These are phyloP conservation scores for Alsophila aescularia DNA, from an alignment of 2,888 invertebrate species.

Conservation along the genomic window DNA sequence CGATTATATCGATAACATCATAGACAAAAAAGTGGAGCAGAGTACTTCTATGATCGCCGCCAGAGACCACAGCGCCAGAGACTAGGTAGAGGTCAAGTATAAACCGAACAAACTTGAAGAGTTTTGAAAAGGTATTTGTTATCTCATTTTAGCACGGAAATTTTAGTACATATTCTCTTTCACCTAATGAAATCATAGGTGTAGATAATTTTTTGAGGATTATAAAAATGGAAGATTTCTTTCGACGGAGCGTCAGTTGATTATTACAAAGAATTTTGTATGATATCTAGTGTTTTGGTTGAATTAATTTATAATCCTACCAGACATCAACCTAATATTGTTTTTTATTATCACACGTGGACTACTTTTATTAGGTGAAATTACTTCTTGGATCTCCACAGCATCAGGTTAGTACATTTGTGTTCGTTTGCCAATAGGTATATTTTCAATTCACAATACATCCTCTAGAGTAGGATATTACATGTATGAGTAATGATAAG, in stretches of 20 bases:
- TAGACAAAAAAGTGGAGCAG: too few species aligned
- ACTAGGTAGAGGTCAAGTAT: too few species aligned
- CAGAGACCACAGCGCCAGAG: too few species aligned
- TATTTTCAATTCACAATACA: too few species aligned
- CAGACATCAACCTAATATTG: neutral
- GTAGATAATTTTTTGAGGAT: neutral
- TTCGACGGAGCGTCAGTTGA: neutral
- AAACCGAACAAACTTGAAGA: too few species aligned
- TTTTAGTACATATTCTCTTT: too few species aligned
- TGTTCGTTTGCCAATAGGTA: neutral
- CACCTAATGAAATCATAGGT: too few species aligned
- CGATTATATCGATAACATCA: too few species aligned
- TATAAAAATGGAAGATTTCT: neutral
- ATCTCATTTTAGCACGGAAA: too few species aligned
- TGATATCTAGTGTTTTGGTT: neutral
- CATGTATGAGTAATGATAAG: too few species aligned
- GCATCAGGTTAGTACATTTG: conserved; percentile 10
- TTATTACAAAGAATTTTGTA: neutral
- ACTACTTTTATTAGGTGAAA: neutral
- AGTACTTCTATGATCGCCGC: too few species aligned
- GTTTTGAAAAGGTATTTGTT: too few species aligned
- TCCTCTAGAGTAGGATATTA: neutral
- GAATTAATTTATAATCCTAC: neutral
- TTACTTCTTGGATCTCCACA: neutral
- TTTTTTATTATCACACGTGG: neutral